Conservation (phyloP, 2,113 vertebrate genomes). For the Thomomys bottae region DNA sequence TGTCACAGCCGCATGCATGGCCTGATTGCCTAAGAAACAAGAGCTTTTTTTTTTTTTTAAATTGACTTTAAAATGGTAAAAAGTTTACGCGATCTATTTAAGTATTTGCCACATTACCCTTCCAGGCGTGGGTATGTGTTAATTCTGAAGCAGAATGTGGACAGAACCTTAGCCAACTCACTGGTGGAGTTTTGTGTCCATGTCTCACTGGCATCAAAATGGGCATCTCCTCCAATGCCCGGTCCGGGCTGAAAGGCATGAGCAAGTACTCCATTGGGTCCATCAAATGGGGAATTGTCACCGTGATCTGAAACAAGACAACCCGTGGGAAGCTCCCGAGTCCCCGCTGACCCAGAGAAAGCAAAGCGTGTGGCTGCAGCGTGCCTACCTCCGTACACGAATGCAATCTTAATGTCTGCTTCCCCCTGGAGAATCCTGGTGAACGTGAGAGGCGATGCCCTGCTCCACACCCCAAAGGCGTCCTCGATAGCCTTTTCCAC, state of each 20-base stretch:
- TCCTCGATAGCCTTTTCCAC: constrained; percentile 85
- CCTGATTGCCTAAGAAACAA: not conserved
- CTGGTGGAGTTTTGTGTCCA: constrained; percentile 88
- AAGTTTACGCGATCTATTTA: not conserved
- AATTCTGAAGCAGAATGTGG: not conserved
- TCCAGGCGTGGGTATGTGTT: not conserved
- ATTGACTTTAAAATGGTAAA: not conserved
- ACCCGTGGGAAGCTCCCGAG: not conserved
- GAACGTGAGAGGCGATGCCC: constrained; percentile 89
- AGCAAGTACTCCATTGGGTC: constrained; percentile 91
- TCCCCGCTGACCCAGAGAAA: not conserved
- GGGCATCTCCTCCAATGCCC: constrained; percentile 91
- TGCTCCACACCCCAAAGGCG: constrained; percentile 92
- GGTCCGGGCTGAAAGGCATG: constrained; percentile 94
- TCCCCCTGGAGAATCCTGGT: constrained; percentile 77
- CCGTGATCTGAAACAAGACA: constrained; percentile 86
- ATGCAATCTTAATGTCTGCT: constrained; percentile 94
- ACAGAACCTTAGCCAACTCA: constrained; percentile 64
- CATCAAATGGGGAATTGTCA: constrained; percentile 94
- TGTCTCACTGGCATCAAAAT: constrained; percentile 92
- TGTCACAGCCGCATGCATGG: not conserved
- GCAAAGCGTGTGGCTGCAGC: fast-evolving
- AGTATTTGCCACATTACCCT: not conserved
- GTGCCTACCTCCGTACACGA: constrained; percentile 84
- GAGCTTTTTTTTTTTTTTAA: not conserved